Evolutionary conservation across 2,113 vertebrate genomes (phyloP).

Genomic region (Phyllopteryx taeniolatus): DNA sequence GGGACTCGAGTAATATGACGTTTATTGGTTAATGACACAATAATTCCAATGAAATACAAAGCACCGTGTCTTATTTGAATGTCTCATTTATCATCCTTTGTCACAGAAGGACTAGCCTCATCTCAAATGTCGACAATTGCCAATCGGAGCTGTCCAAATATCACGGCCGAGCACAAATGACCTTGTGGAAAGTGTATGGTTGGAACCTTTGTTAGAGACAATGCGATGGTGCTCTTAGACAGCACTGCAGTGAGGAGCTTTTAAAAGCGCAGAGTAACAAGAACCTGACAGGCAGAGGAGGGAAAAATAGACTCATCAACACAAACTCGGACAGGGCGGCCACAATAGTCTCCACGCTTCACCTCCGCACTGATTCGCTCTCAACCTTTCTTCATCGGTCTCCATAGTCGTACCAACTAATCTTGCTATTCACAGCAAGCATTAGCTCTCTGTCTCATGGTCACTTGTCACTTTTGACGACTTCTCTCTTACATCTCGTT

Average conservation of each 20-base stretch:
- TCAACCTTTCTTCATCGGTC: conserved; percentile 28
- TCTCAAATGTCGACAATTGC: conserved; percentile 58
- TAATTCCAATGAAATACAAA: not conserved
- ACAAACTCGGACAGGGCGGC: conserved; percentile 19
- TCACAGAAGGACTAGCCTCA: conserved; percentile 25
- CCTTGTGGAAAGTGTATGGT: conserved; percentile 14
- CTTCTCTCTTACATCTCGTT: conserved; percentile 44
- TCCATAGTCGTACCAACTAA: conserved; percentile 15
- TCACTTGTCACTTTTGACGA: conserved; percentile 41
- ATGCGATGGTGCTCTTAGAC: conserved; percentile 1
- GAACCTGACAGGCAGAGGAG: conserved; percentile 12
- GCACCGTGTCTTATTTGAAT: conserved; percentile 36
- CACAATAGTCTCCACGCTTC: conserved; percentile 34
- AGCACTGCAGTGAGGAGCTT: conserved; percentile 6
- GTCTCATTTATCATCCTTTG: conserved; percentile 32
- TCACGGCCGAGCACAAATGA: conserved; percentile 32
- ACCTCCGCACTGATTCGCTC: conserved; percentile 19
- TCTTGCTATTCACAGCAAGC: conserved; percentile 32
- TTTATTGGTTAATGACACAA: not conserved
- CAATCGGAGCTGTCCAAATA: conserved; percentile 53
- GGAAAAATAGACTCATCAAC: conserved; percentile 17
- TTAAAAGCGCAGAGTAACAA: conserved; percentile 13
- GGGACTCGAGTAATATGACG: not conserved
- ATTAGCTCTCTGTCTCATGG: conserved; percentile 16
- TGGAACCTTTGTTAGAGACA: conserved; percentile 22